A percentile compares a stretch with the other conserved stretches of the same genome.
Evolutionary conservation across 2,113 vertebrate genomes (phyloP).

Genomic region (Turdus rufiventris): DNA sequence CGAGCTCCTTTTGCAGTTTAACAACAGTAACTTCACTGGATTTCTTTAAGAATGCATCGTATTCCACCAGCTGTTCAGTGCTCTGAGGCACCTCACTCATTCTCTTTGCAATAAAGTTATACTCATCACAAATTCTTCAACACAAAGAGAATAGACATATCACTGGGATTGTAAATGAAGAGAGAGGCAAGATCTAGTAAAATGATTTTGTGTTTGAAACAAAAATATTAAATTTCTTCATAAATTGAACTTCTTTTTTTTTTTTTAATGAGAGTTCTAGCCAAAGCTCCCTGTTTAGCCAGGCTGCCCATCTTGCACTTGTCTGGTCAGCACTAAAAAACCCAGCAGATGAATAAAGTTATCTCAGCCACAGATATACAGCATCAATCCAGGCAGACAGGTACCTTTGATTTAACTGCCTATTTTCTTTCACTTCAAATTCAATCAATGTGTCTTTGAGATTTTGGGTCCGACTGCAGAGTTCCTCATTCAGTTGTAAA

Average conservation of each 20-base stretch:
- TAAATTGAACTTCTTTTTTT: background rate
- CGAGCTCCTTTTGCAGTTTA: slow-evolving; percentile 75
- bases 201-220: background rate
- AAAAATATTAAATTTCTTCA: background rate
- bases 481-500: slow-evolving; percentile 77
- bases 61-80: slow-evolving; percentile 80
- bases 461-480: slow-evolving; percentile 74
- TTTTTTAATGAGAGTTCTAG: background rate
- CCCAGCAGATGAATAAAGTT: background rate
- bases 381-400: background rate
- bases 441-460: slow-evolving; percentile 79
- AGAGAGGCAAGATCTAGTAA: background rate
- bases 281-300: background rate
- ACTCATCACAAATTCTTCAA: slow-evolving; percentile 84
- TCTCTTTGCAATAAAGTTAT: slow-evolving; percentile 74
- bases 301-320: background rate
- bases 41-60: slow-evolving; percentile 75
- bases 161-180: background rate
- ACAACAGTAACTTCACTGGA: slow-evolving; percentile 80
- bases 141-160: background rate
- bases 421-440: slow-evolving; percentile 81
- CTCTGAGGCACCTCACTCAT: slow-evolving; percentile 74
- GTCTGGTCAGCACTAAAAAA: background rate
- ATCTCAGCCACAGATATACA: background rate
- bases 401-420: slow-evolving; percentile 79